Evolutionary conservation across 2,113 vertebrate species (phyloP).

Genomic region (Rhynchomys soricoides): DNA sequence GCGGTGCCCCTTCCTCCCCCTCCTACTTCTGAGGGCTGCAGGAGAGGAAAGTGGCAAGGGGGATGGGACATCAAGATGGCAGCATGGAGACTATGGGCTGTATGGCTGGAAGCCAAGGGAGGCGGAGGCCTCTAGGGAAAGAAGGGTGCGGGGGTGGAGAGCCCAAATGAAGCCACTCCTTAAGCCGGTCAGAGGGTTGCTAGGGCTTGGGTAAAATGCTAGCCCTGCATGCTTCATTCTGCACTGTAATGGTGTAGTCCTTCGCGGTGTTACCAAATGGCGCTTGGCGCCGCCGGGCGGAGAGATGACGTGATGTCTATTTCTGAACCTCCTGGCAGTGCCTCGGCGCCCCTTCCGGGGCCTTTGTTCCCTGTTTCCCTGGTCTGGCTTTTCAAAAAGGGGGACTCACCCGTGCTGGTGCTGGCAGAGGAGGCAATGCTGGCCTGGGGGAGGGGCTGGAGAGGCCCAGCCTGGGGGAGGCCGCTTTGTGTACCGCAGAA

Average conservation of each 20-base stretch:
- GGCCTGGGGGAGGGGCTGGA: constrained; percentile 69
- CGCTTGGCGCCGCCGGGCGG: constrained; percentile 70
- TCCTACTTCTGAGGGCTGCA: constrained; percentile 58
- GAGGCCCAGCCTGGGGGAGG: constrained; percentile 64
- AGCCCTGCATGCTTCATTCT: constrained; percentile 53
- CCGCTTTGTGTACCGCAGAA: constrained; percentile 79
- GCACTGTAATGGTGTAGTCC: constrained; percentile 76
- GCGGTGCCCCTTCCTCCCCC: constrained; percentile 79
- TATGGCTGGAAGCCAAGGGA: constrained; percentile 63
- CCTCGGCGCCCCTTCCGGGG: constrained; percentile 57
- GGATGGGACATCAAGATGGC: constrained; percentile 79
- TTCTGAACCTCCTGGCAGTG: constrained; percentile 79
- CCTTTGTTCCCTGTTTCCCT: constrained; percentile 79
- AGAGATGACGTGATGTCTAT: constrained; percentile 85
- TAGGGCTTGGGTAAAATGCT: neutral
- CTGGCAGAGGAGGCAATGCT: neutral
- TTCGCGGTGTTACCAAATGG: constrained; percentile 72
- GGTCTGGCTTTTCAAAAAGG: constrained; percentile 60
- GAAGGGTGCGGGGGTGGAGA: constrained; percentile 56
- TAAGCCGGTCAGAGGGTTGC: constrained; percentile 27
- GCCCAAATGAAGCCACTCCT: constrained; percentile 36
- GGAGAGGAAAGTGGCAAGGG: constrained; percentile 69
- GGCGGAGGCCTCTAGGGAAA: constrained; percentile 43
- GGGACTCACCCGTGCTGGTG: constrained; percentile 58
- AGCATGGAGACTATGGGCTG: constrained; percentile 62